Evolutionary conservation across 2,113 vertebrate genomes (phyloP).

Genomic region (Hylia prasina): DNA sequence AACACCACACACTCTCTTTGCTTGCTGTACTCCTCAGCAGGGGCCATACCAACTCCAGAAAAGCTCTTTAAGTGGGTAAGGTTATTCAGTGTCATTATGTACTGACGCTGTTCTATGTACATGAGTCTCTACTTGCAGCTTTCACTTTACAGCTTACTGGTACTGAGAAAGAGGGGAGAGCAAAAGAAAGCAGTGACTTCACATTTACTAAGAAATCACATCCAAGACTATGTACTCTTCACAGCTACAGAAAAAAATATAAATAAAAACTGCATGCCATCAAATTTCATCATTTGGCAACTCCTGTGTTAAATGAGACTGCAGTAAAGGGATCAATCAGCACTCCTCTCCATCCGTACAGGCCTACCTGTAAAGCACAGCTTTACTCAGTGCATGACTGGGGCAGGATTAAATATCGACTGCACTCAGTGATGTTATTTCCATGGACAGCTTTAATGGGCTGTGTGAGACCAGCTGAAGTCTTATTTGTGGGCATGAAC

Average conservation of each 20-base stretch:
- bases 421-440: neutral
- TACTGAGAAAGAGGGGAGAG: rapidly evolving
- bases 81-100: neutral
- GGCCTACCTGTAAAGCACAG: neutral
- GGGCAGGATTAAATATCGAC: neutral
- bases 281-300: neutral
- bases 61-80: neutral
- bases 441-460: neutral
- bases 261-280: neutral
- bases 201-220: neutral
- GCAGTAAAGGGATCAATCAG: neutral
- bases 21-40: neutral
- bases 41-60: neutral
- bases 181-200: neutral
- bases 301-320: neutral
- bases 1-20: neutral
- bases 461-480: neutral
- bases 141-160: neutral
- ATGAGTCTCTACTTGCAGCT: neutral
- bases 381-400: neutral
- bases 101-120: neutral
- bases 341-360: neutral
- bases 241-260: neutral
- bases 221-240: neutral
- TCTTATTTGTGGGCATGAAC: neutral